phyloP scores from a whole-genome alignment of 2,888 invertebrate species.

The Caradrina clavipalpis region DNA sequence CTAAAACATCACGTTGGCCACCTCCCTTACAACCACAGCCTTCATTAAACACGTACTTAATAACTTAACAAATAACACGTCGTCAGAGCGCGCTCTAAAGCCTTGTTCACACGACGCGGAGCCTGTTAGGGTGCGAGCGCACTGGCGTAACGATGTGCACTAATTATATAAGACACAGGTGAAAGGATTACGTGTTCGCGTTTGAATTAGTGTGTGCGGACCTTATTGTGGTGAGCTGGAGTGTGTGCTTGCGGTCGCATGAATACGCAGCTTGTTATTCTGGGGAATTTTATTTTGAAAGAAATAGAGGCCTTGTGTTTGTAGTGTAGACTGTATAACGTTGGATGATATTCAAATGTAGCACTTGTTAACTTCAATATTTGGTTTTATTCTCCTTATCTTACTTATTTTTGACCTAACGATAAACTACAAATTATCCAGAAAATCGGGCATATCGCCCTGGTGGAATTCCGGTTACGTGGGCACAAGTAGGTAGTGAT shows the following conservation, averaged over 20 bases:
- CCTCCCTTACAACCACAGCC: conserved; percentile 2
- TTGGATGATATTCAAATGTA: too few species aligned
- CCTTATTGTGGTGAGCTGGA: conserved; percentile 19
- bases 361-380: too few species aligned
- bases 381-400: too few species aligned
- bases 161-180: conserved; percentile 59
- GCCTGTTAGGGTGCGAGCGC: conserved; percentile 43
- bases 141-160: conserved; percentile 63
- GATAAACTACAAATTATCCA: too few species aligned
- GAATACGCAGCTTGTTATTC: conserved; percentile 7
- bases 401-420: too few species aligned
- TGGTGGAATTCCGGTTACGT: too few species aligned
- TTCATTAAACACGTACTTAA: conserved; percentile 41
- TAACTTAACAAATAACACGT: conserved; percentile 39
- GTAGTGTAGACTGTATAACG: too few species aligned
- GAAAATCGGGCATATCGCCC: too few species aligned
- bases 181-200: conserved; percentile 33
- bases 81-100: conserved; percentile 39
- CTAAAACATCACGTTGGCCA: conserved; percentile 5
- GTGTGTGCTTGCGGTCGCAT: conserved; percentile 19
- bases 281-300: background rate
- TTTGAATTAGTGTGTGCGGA: conserved; percentile 37
- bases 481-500: too few species aligned
- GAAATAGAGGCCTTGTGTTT: background rate
- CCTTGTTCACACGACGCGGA: conserved; percentile 39